Evolutionary conservation across 2,888 invertebrate genomes (phyloP), one percentile per base, ranked within the genome.

Genomic region (Dynastes tityus): DNA sequence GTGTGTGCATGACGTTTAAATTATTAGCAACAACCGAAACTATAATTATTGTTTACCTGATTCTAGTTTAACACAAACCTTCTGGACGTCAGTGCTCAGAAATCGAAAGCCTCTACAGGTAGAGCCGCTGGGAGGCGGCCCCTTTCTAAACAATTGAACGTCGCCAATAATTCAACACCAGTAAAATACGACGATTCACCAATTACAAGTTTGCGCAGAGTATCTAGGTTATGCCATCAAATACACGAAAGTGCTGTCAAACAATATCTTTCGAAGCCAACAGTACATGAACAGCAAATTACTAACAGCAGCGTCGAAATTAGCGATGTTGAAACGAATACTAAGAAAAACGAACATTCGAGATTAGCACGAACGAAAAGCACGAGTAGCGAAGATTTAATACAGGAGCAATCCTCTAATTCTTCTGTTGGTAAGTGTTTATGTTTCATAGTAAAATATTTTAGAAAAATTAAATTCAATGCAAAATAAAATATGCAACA

Each of bases 81-180:
- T 80, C 86, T 91, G 83, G 90, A 91, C 84, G 84, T 90, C 77
- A 89, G 89, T 77, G 88, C 90, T 78, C 89, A 91, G 85, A 90
- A 90, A 84, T 89, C 89, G 80, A 90, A 89, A 85, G 90, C 89
- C 53, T 88, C 87, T 81, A 89, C 91, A 75, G 90, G 90, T 71
- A 86, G 91, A 80, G 90, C 90, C 84, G 89, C 89, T 78, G 87
- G 88, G 76, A 87, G 91, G 80, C 88, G 91, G 79, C 91, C 91
- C 53, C 91, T 91, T 51, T 89, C 91, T 22, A 87, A 90, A 78
- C 88, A 88, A 79, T 87, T 87, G 79, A 22, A 29, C 40, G 80
- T 80, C 71, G 85, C 84, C 80, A 83, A 85, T 77, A 85, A 86
- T 80, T 76, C 76, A 9, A 67, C 74, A 16, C 70, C 64, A 40